phyloP scores from a whole-genome alignment of 2,888 invertebrate species.

The Caenorhabditis sp. region DNA sequence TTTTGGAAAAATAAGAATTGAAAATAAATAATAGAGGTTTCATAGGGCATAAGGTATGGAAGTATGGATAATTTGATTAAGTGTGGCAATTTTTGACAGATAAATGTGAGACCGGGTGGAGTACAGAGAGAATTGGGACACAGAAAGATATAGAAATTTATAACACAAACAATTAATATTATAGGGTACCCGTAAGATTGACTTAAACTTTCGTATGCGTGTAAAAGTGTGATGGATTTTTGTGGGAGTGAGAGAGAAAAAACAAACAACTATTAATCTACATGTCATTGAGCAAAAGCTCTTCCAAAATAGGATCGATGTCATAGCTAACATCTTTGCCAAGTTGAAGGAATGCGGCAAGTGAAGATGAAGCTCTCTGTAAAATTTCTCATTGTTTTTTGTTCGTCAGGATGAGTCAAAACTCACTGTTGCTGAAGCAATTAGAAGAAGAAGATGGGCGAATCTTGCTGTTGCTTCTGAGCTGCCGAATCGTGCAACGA shows the following conservation, averaged over 20 bases:
- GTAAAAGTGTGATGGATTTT: neutral
- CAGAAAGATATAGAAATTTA: neutral
- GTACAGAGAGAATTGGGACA: constrained; percentile 3
- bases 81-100: constrained; percentile 5
- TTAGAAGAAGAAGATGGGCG: constrained; percentile 59
- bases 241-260: neutral
- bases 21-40: neutral
- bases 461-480: constrained; percentile 60
- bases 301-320: constrained; percentile 43
- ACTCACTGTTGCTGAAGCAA: constrained; percentile 62
- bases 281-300: constrained; percentile 41
- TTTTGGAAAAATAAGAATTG: neutral
- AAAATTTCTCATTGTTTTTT: constrained; percentile 19
- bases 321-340: constrained; percentile 42
- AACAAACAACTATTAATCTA: neutral
- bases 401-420: neutral
- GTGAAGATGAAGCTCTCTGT: constrained; percentile 57
- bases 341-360: constrained; percentile 45
- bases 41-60: neutral
- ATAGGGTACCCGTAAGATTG: neutral
- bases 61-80: neutral
- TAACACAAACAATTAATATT: neutral
- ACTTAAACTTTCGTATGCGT: neutral
- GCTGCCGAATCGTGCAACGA: constrained; percentile 35
- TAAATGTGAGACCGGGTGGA: constrained; percentile 4